Evolutionary conservation across 2,113 vertebrate species (phyloP).

Genomic region (Meleagris gallopavo): DNA sequence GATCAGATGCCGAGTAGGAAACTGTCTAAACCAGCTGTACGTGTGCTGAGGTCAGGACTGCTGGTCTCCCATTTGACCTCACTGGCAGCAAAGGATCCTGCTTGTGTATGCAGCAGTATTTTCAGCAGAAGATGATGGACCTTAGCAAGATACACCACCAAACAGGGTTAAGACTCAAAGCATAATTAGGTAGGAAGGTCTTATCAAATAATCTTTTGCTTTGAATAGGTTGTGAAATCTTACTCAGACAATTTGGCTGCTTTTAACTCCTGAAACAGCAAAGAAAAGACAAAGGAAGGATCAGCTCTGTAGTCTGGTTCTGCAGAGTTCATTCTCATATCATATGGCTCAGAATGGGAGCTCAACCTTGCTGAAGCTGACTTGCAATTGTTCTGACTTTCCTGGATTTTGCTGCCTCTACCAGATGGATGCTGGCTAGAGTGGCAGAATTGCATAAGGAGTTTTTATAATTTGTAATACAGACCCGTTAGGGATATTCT

Average conservation of each 20-base stretch:
- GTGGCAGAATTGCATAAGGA: conserved; percentile 22
- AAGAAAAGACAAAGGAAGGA: conserved; percentile 60
- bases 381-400: not conserved
- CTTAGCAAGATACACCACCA: conserved; percentile 14
- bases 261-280: conserved; percentile 39
- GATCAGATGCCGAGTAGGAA: not conserved
- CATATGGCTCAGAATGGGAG: conserved; percentile 14
- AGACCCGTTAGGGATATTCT: conserved; percentile 13
- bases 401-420: not conserved
- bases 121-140: not conserved
- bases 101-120: not conserved
- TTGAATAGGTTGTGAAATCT: conserved; percentile 22
- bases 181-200: conserved; percentile 47
- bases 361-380: not conserved
- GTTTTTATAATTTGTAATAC: not conserved
- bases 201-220: conserved; percentile 44
- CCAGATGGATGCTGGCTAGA: conserved; percentile 40
- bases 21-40: not conserved
- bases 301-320: conserved; percentile 3
- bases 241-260: not conserved
- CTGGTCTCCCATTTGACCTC: not conserved
- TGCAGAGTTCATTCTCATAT: not conserved
- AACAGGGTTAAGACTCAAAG: not conserved
- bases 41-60: not conserved
- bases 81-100: not conserved